Evolutionary conservation across 1,140 invertebrate species (phyloP), one percentile per base, ranked within the genome.

Genomic region (Varroa destructor): DNA sequence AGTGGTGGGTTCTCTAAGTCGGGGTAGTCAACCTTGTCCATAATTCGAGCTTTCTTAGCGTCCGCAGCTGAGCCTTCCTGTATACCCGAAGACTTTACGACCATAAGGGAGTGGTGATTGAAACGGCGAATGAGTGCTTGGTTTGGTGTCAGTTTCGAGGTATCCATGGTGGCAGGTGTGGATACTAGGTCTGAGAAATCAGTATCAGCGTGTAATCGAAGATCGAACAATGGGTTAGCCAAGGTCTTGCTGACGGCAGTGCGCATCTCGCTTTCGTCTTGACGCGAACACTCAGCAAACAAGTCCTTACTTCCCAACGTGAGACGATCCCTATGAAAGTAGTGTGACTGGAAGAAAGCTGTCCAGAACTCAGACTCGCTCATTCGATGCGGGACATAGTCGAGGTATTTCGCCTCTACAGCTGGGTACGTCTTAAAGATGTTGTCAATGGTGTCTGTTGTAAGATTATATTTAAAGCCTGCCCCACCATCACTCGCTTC

Each of bases 381-480:
- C 85, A 99, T 86, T 83, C 94, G 91, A 74, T 88, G 84, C 61
- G 96, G 97, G 55, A 99, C 96, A 82, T 93, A 88, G 81, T 99
- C 94, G 74, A 87, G 81, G 82, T 99, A 93, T 84, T 98, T 99
- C 82, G 88, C 88, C 78, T 93, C 90, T 0, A 99, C 96, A 75
- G 93, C 92, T 43, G 97, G 96, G 84, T 99, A 99, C 75, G 96
- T 98, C 82, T 93, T 93, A 81, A 99, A 99, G 82, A 99, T 97
- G 77, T 91, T 91, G 76, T 97, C 88, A 79, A 99, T 97, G 57
- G 97, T 89, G 80, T 99, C 96, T 70, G 89, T 84, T 10, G 93
- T 97, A 71, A 99, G 85, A 82, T 98, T 99, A 79, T 99, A 97
- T 80, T 93, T 92, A 14, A 99, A 84, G 56, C 80, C 79, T 77